Base-by-base conservation (phyloP, 1,140 invertebrate species). In the Protaetia brevitarsis region DNA sequence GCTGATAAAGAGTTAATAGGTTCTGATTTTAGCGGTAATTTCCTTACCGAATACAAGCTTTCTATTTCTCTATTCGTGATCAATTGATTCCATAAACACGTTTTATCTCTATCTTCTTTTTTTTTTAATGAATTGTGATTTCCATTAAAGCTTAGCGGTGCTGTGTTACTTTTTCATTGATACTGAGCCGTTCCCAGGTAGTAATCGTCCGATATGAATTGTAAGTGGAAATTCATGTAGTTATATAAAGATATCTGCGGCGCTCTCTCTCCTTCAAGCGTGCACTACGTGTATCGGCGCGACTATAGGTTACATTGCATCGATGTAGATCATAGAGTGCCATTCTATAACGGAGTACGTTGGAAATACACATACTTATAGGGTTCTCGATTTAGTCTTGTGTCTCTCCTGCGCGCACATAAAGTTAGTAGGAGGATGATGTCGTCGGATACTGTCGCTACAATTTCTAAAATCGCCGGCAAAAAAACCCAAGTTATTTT, bases 161-260 rank as follows among this genome's bases (percentile, higher is more conserved):
- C 73, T 69, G 62, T 66, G 66, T 61, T 62, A 65, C 63, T 66
- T 69, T 69, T 64, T 64, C 63, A 26, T 65, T 69, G 74, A 74
- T 76, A 75, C 57, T 71, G 75, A 70, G 57, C 70, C 72, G 70
- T 68, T 66, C 68, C 69, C 69, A 72, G 67, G 70, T 67, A 65
- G 36, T 68, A 69, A 68, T 69, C 66, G 60, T 61, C 34, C 66
- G 70, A 69, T 69, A 73, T 71, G 68, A 69, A 69, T 72, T 74
- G 74, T 76, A 77, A 78, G 76, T 77, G 74, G 73, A 76, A 77
- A 78, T 71, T 77, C 76, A 72, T 78, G 76, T 78, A 76, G 69
- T 64, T 51, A 51, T 51, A 51, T 51, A 51, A 51, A 51, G 41
- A 51, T 51, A 51, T 51, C 41, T 51, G 26, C 26, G 41, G 16